Evolutionary conservation across 1,140 invertebrate genomes (phyloP).

Genomic region (Caenorhabditis tropicalis): DNA sequence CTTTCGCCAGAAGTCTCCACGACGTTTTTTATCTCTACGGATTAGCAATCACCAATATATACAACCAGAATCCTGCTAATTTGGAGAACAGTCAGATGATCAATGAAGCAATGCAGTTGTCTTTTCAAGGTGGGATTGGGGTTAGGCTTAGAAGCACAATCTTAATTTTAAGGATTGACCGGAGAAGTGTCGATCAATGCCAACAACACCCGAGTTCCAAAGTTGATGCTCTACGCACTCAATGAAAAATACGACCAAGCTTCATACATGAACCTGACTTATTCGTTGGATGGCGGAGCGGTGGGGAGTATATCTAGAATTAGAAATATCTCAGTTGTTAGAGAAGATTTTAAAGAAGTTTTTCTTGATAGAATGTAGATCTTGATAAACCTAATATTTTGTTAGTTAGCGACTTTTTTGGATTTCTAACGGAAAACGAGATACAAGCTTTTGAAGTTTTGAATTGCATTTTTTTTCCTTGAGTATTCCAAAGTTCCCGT

Average conservation of each 20-base stretch:
- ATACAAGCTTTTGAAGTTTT: no score
- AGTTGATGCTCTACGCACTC: constrained; percentile 48
- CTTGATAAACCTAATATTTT: no score
- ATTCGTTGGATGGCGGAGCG: constrained; percentile 35
- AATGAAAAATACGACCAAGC: constrained; percentile 45
- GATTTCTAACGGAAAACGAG: no score
- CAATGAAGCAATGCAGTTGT: neutral
- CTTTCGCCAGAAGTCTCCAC: constrained; percentile 27
- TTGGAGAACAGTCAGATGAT: neutral
- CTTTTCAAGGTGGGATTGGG: neutral
- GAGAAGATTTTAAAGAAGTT: no score
- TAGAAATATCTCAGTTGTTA: no score
- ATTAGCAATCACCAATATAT: neutral
- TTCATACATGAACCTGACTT: constrained; percentile 44
- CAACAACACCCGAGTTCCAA: constrained; percentile 45
- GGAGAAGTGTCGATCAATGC: constrained; percentile 52
- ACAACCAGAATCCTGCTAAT: neutral
- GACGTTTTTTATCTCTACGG: constrained; percentile 45
- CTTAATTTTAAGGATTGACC: constrained; percentile 46
- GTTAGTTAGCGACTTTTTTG: no score
- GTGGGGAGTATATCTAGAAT: constrained; percentile 21
- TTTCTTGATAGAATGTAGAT: no score
- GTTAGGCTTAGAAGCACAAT: no score
- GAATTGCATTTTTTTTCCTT: no score
- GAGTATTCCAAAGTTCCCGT: no score